Evolutionary conservation across 2,113 vertebrate genomes (phyloP), one percentile per base, ranked within the genome.

Genomic region (Paramormyrops kingsleyae): DNA sequence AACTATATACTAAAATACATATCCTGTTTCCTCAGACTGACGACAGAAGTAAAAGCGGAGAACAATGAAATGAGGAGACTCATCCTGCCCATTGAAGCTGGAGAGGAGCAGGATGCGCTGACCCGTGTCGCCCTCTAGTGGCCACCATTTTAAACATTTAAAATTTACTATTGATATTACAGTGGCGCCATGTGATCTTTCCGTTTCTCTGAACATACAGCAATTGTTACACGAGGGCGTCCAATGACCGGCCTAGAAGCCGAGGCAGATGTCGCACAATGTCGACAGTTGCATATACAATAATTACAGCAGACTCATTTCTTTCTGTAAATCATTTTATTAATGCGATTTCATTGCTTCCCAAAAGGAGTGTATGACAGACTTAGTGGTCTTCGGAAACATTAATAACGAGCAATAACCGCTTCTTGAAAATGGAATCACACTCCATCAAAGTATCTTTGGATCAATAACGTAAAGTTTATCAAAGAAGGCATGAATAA

Each of bases 71-170:
- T 89, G 91, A 93, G 91, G 93, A 93, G 3, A 47, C 35, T 17
- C 66, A 42, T 92, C 93, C 89, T 59, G 91, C 92, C 94, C 13
- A 94, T 83, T 90, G 94, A 94, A 91, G 90, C 95, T 94, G 96
- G 96, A 96, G 96, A 95, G 96, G 95, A 96, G 95, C 91, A 44
- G 8, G 17, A 24, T 21, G 7, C 2, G 7, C 17, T 46, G 83
- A 47, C 21, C 12, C 1, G n/a, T 93, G 92, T 93, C 94, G 94
- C 94, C 94, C 95, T 95, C 95, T 52, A n/a, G 9, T 87, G 85
- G 85, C 19, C 24, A 49, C 6, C 21, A 19, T 27, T n/a, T 49
- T 49, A 21, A n/a, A 50, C 24, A 5, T 9, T 21, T 10, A 17
- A 21, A 44, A 12, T 1, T 21, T 44, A 42, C 35, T 6, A 83